A percentile compares a stretch with the other conserved stretches of the same genome.
Conservation (phyloP, 2,113 vertebrate species). For the Sterna hirundo region DNA sequence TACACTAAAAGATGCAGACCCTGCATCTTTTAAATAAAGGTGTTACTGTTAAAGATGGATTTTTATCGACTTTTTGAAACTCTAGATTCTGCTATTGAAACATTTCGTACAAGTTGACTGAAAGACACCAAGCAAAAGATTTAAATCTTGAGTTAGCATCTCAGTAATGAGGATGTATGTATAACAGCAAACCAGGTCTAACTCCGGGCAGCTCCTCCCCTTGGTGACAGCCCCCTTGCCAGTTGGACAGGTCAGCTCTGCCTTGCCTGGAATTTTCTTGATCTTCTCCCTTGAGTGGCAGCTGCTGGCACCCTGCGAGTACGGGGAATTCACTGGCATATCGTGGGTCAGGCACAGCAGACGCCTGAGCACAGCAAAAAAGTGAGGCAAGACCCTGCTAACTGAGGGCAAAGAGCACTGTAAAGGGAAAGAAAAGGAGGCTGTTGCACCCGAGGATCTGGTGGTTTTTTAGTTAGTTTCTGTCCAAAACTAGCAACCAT, state of each 20-base stretch:
- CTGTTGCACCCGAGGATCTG: background rate
- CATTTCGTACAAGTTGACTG: background rate
- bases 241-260: background rate
- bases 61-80: background rate
- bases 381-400: background rate
- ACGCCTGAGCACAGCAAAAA: background rate
- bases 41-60: background rate
- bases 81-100: background rate
- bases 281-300: slow-evolving; percentile 32
- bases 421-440: background rate
- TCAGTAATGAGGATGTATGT: background rate
- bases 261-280: slow-evolving; percentile 47
- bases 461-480: background rate
- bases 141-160: background rate
- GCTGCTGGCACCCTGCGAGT: background rate
- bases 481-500: background rate
- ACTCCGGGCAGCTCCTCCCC: background rate
- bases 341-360: background rate
- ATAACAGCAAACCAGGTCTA: background rate
- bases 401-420: background rate
- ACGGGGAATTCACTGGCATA: background rate
- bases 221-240: background rate
- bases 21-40: background rate
- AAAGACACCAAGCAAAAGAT: background rate
- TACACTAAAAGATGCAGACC: background rate